Conservation (phyloP, 2,113 vertebrate genomes). For the Antidorcas marsupialis region DNA sequence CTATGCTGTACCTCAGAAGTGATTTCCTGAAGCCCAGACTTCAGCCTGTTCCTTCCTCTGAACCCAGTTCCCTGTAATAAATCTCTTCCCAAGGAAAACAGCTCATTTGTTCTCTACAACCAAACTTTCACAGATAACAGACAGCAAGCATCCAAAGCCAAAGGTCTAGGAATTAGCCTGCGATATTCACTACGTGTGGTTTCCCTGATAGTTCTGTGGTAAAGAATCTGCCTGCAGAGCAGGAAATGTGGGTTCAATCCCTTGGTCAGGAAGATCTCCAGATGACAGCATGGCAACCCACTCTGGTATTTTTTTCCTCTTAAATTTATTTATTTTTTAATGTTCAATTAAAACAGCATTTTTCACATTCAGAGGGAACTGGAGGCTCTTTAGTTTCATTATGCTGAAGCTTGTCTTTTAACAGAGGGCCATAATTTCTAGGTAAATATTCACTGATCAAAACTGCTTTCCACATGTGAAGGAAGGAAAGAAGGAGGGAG, state of each 20-base stretch:
- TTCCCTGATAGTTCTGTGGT: background rate
- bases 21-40: background rate
- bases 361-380: background rate
- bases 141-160: background rate
- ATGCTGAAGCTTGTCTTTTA: background rate
- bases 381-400: background rate
- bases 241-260: background rate
- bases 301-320: background rate
- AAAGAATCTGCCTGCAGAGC: background rate
- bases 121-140: background rate
- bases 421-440: background rate
- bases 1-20: background rate
- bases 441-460: background rate
- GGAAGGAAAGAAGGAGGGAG: background rate
- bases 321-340: background rate
- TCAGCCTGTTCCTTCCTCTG: background rate
- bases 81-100: background rate
- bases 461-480: background rate
- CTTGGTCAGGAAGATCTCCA: background rate
- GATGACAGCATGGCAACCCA: background rate
- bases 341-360: background rate
- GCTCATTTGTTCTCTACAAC: background rate
- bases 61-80: background rate
- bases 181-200: background rate
- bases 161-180: background rate